Conservation (phyloP, 2,113 vertebrate genomes). For the Chrysemys picta region DNA sequence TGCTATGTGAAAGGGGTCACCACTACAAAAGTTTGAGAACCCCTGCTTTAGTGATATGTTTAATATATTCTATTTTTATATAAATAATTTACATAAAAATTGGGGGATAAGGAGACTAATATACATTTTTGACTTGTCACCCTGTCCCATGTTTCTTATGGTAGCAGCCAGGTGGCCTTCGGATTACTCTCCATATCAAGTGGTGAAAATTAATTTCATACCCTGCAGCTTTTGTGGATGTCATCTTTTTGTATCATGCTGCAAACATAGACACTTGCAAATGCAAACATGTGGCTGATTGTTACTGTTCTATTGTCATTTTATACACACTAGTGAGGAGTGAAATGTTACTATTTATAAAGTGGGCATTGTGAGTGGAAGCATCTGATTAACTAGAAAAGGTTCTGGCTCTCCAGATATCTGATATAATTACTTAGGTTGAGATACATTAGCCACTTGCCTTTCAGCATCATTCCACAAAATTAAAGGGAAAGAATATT, state of each 20-base stretch:
- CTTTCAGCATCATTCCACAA: neutral
- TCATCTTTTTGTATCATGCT: neutral
- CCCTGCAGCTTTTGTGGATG: constrained; percentile 40
- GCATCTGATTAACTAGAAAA: neutral
- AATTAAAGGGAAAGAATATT: neutral
- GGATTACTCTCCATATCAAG: neutral
- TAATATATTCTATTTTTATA: accelerated
- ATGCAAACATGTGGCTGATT: neutral
- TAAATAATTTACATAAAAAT: neutral
- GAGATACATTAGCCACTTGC: neutral
- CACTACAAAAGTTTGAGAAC: no score
- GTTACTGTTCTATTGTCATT: neutral
- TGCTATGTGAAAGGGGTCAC: no score
- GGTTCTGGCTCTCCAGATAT: neutral
- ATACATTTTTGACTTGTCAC: neutral
- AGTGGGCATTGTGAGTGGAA: neutral
- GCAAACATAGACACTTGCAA: neutral
- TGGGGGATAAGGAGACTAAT: accelerated
- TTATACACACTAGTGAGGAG: neutral
- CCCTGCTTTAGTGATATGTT: no score
- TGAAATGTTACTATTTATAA: neutral
- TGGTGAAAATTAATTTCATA: constrained; percentile 37
- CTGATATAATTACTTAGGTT: neutral
- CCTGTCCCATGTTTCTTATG: neutral
- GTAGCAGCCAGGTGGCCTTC: neutral